Percentiles rank a stretch among this genome's conserved stretches.
phyloP scores from a whole-genome alignment of 2,113 vertebrate species.

The Odontophorus gujanensis region DNA sequence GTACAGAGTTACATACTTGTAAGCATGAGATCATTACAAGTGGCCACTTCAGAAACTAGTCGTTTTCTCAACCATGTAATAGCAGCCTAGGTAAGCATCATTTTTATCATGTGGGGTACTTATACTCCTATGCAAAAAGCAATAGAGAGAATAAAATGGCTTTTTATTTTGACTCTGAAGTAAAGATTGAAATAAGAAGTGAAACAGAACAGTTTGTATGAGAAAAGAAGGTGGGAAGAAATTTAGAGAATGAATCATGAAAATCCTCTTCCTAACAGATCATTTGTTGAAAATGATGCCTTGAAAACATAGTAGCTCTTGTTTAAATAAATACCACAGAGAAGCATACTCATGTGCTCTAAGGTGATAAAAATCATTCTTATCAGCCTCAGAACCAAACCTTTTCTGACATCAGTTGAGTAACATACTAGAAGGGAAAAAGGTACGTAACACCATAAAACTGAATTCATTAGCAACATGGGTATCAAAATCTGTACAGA shows the following conservation, averaged over 20 bases:
- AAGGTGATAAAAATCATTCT: neutral
- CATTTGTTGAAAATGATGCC: neutral
- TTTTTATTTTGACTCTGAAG: neutral
- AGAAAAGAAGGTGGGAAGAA: neutral
- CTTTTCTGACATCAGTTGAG: neutral
- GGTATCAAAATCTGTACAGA: neutral
- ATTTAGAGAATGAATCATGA: neutral
- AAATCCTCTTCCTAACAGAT: neutral
- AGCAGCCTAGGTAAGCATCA: neutral
- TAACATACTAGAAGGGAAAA: neutral
- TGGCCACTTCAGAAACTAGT: neutral
- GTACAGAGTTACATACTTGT: neutral
- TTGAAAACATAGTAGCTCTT: neutral
- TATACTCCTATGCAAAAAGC: neutral
- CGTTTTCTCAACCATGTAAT: neutral
- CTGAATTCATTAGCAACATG: neutral
- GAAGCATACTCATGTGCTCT: neutral
- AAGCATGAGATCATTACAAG: neutral
- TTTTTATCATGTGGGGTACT: neutral
- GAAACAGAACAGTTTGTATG: neutral
- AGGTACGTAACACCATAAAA: neutral
- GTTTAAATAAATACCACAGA: neutral
- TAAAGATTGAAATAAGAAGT: neutral
- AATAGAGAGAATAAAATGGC: neutral
- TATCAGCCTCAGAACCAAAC: neutral